These are phyloP conservation scores for Wasmannia auropunctata DNA, from an alignment of 1,140 invertebrate genomes.

Conservation along the genomic window DNA sequence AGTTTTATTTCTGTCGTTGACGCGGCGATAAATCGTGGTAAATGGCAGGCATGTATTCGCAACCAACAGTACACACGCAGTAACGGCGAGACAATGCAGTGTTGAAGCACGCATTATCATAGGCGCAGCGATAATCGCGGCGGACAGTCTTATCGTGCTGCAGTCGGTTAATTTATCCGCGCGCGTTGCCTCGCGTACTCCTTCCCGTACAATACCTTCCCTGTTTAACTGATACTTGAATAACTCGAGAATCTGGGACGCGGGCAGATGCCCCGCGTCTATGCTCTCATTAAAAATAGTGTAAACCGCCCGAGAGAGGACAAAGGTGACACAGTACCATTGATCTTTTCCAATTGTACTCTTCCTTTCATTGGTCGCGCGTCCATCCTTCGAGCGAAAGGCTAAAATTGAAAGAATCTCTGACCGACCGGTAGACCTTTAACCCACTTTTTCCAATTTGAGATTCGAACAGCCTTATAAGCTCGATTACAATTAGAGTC, in stretches of 20 bases:
- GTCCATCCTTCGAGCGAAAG: not conserved
- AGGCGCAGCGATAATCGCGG: not conserved
- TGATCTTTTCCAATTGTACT: slow-evolving; percentile 11
- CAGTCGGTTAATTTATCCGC: slow-evolving; percentile 13
- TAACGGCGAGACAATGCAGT: not conserved
- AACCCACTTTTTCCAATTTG: not conserved
- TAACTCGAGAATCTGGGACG: slow-evolving; percentile 39
- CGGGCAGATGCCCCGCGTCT: not conserved
- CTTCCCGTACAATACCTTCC: not conserved
- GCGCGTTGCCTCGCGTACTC: not conserved
- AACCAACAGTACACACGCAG: not conserved
- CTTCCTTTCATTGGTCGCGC: not conserved
- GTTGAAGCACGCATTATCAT: slow-evolving; percentile 9
- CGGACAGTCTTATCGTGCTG: not conserved
- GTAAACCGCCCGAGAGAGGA: not conserved
- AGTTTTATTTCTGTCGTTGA: slow-evolving; percentile 50
- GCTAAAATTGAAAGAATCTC: slow-evolving; percentile 15
- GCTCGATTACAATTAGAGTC: not conserved
- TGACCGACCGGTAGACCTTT: not conserved
- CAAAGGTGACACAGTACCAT: slow-evolving; percentile 39
- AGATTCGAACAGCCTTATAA: not conserved
- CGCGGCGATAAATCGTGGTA: slow-evolving; percentile 8
- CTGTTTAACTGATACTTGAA: not conserved
- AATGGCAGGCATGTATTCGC: not conserved
- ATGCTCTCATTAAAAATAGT: slow-evolving; percentile 32